Base-by-base conservation (phyloP, 30 jellyfish, hydroid and myxozoan genomes). In the Mastigias papua region DNA sequence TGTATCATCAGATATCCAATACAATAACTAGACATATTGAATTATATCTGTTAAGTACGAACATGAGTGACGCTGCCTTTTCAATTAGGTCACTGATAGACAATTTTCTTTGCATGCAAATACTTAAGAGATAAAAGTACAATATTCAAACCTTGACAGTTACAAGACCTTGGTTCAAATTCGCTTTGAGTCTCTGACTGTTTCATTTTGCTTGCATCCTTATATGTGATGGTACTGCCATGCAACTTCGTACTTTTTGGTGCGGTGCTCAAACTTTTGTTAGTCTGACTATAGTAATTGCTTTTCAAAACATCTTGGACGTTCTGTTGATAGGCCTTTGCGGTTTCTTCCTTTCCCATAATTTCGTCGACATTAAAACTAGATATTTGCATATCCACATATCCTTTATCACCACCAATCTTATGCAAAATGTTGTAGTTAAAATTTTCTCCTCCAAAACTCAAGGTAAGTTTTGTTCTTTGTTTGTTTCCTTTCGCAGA, bases 91-190 rank as follows among this genome's bases (percentile, higher is more conserved):
- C n/a, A n/a, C n/a, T n/a, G n/a, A n/a, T n/a, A n/a, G n/a, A n/a
- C n/a, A n/a, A n/a, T n/a, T n/a, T n/a, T n/a, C n/a, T n/a, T n/a
- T n/a, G n/a, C n/a, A n/a, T n/a, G 54, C 10, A 37, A 11, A 37
- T 37, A 3, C 6, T 37, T 3, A 37, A 37, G 6, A 11, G 11
- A 6, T 3, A 37, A 3, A 37, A 37, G 6, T 11, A 37, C 11
- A 69, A 72, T 32, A 2, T 33, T n/a, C 88, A 7, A 27, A 78
- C 88, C 88, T 57, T 61, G 31, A 37, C 88, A 78, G 13, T 31
- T 37, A 66, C 88, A 78, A 19, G 88, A 66, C 31, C 21, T 78
- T 22, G 88, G 78, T 35, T 65, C 90, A 27, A 80, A 80, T 28
- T 49, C 67, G 19, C 29, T 61, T 35, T 37, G 70, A 30, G 84